Conservation (phyloP, 1,140 invertebrate genomes). For the Drosophila lacteicornis region DNA sequence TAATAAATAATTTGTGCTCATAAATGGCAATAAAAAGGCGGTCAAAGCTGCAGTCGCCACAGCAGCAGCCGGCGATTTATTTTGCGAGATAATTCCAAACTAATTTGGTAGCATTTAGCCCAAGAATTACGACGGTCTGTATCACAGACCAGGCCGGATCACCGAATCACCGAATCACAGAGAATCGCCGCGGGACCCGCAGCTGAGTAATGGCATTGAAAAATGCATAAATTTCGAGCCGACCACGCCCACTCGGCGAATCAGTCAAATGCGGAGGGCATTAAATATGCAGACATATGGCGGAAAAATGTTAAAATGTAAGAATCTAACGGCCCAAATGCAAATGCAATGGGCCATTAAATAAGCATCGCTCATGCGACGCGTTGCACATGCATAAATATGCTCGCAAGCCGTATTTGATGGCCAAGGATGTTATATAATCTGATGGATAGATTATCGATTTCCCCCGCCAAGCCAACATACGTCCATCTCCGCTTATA, state of each 20-base stretch:
- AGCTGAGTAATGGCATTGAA: conserved; percentile 79
- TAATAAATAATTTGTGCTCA: conserved; percentile 81
- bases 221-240: conserved; percentile 73
- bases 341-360: conserved; percentile 54
- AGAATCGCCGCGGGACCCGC: conserved; percentile 43
- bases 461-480: conserved; percentile 11
- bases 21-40: conserved; percentile 78
- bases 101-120: conserved; percentile 82
- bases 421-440: conserved; percentile 39
- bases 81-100: conserved; percentile 73
- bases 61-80: conserved; percentile 54
- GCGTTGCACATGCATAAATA: conserved; percentile 50
- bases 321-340: conserved; percentile 52
- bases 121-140: conserved; percentile 59
- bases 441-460: conserved; percentile 53
- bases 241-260: conserved; percentile 65
- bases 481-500: conserved; percentile 33
- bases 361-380: conserved; percentile 53
- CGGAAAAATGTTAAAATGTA: conserved; percentile 42
- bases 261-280: conserved; percentile 63
- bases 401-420: conserved; percentile 39
- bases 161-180: conserved; percentile 10
- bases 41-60: conserved; percentile 44
- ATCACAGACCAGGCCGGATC: conserved; percentile 8
- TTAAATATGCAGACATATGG: conserved; percentile 68